A percentile compares a stretch with the other conserved stretches of the same genome.
Evolutionary conservation across 2,888 invertebrate genomes (phyloP).

Genomic region (Sinodicranocentrus sp.): DNA sequence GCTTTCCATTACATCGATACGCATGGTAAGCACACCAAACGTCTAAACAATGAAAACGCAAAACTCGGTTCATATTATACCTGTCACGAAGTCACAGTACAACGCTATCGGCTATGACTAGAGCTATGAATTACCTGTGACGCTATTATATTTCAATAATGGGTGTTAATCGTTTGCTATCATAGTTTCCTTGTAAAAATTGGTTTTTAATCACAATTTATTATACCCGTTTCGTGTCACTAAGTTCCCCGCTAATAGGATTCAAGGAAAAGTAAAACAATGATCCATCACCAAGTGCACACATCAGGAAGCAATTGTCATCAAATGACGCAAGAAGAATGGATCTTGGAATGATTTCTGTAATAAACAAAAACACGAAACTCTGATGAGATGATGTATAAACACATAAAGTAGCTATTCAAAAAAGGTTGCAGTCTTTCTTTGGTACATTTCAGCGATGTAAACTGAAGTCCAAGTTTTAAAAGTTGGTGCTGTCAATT

Average conservation of each 20-base stretch:
- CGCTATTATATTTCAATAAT: constrained; percentile 88
- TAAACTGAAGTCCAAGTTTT: no score
- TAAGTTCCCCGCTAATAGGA: constrained; percentile 85
- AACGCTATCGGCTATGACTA: no score
- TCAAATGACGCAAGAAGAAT: constrained; percentile 97
- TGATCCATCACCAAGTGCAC: constrained; percentile 98
- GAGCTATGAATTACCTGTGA: constrained; percentile 86
- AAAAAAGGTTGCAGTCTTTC: no score
- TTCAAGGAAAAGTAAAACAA: constrained; percentile 97
- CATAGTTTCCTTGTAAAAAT: no score
- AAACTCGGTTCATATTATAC: neutral
- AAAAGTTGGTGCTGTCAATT: no score
- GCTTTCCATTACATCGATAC: constrained; percentile 91
- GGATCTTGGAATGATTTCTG: constrained; percentile 97
- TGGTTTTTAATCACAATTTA: constrained; percentile 12
- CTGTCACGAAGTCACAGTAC: no score
- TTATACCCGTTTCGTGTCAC: constrained; percentile 89
- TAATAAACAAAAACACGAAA: no score
- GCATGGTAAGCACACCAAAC: constrained; percentile 94
- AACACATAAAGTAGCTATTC: no score
- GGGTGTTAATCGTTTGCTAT: constrained; percentile 94
- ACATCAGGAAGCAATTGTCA: constrained; percentile 91
- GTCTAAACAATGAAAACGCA: constrained; percentile 80
- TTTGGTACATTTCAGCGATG: no score
- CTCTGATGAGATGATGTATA: no score